Evolutionary conservation across 2,888 invertebrate species (phyloP), one percentile per base, ranked within the genome.

Genomic region (Pristionchus japonicus): DNA sequence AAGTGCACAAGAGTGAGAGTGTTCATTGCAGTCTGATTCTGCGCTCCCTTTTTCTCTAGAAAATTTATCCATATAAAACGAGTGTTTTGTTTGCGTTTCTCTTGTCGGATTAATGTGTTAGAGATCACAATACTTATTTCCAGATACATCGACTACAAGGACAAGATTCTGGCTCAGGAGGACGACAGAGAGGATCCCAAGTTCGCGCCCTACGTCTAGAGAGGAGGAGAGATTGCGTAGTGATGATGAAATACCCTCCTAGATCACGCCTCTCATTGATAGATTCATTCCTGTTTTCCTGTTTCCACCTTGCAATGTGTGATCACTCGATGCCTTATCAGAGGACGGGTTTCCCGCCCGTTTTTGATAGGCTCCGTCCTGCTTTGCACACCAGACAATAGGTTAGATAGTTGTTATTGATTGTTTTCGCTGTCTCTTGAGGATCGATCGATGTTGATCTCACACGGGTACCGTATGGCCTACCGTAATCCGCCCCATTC

Each of bases 131-230:
- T 52, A 82, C 0, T 49, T 40, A 3, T 13, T 89, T 90, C 47
- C 89, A 91, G 92, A 77, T 94, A 94, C 89, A 90, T 91, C 88
- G 94, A 94, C 88, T 91, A 90, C 88, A 94, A 94, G 89, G 91
- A 93, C 80, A 90, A 80, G 61, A 89, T 94, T 40, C 88, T 94
- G 85, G 90, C 91, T 20, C 94, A 94, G 89, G 91, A 91, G n/a
- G 91, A 91, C 49, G 89, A 89, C 1, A 93, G 94, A 87, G 94
- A 94, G 61, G 86, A 94, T 89, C 90, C 92, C 3, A 61, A 89
- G 15, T 89, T 90, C 87, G 89, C 94, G 11, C 94, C 94, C n/a
- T 90, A 92, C 89, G 92, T 94, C 84, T 94, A 91, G 57, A 90
- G 27, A 90, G 90, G 43, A 90, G 89, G 6, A 93, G 94, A 88